phyloP scores from a whole-genome alignment of 2,113 vertebrate species.

The Silurus meridionalis region DNA sequence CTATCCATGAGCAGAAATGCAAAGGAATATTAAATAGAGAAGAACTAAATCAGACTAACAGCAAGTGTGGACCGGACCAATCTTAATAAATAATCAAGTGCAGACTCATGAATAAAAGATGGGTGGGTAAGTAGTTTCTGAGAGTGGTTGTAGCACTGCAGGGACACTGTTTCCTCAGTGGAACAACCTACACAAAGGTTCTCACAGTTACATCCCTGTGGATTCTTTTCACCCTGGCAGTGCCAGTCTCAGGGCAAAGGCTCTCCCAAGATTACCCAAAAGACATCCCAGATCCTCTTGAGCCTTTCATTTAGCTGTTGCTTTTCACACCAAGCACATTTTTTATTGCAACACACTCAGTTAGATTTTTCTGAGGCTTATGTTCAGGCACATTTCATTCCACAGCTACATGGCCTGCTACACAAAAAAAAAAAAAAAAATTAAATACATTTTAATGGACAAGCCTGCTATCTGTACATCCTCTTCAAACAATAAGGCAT shows the following conservation, averaged over 20 bases:
- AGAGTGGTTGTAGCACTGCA: constrained; percentile 2
- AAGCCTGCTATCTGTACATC: background rate
- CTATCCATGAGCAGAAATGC: constrained; percentile 7
- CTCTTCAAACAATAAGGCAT: background rate
- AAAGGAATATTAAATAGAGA: constrained; percentile 23
- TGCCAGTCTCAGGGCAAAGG: constrained; percentile 11
- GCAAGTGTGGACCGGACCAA: constrained; percentile 33
- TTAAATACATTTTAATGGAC: constrained; percentile 12
- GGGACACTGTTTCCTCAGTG: constrained; percentile 7
- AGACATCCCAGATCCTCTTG: constrained; percentile 1
- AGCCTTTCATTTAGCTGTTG: constrained; percentile 3
- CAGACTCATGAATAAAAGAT: constrained; percentile 46
- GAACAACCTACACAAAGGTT: background rate
- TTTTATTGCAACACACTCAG: background rate
- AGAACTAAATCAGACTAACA: constrained; percentile 33
- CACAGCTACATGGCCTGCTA: too few species aligned
- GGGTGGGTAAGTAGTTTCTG: constrained; percentile 6
- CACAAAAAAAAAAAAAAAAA: background rate
- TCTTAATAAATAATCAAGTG: constrained; percentile 53
- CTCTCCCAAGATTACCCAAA: background rate
- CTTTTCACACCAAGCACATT: background rate
- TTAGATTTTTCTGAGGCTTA: background rate
- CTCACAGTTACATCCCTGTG: constrained; percentile 8
- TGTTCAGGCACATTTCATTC: background rate
- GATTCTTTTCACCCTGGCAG: background rate